A percentile compares a stretch with the other conserved stretches of the same genome.
These are phyloP conservation scores for Minunthozetes semirufus DNA, from an alignment of 2,888 invertebrate genomes.

Conservation along the genomic window DNA sequence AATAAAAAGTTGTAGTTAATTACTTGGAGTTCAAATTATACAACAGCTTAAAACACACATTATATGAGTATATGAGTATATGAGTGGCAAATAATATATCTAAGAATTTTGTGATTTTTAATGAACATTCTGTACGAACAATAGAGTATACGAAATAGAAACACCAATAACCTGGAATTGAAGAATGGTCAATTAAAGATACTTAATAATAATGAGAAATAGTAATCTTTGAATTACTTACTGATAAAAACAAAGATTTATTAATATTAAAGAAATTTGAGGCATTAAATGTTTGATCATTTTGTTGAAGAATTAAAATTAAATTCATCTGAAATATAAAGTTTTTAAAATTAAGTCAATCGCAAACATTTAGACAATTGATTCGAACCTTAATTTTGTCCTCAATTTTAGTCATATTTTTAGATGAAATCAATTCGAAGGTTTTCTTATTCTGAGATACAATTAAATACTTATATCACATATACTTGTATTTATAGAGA, in stretches of 20 bases:
- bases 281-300: constrained; percentile 4
- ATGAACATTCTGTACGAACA: not conserved
- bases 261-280: not conserved
- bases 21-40: too few species aligned
- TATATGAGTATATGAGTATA: too few species aligned
- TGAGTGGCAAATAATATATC: too few species aligned
- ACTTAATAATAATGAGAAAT: not conserved
- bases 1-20: too few species aligned
- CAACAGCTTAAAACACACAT: too few species aligned
- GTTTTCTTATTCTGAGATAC: not conserved
- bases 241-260: not conserved
- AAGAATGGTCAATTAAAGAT: not conserved
- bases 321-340: not conserved
- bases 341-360: not conserved
- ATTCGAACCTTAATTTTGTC: not conserved
- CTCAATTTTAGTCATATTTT: not conserved
- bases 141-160: not conserved
- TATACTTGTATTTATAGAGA: too few species aligned
- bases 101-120: too few species aligned
- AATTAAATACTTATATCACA: too few species aligned
- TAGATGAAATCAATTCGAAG: not conserved
- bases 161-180: not conserved
- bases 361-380: not conserved
- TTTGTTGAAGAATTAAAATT: not conserved
- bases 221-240: not conserved